Evolutionary conservation across 2,888 invertebrate species (phyloP).

Genomic region (Ophion costatus): DNA sequence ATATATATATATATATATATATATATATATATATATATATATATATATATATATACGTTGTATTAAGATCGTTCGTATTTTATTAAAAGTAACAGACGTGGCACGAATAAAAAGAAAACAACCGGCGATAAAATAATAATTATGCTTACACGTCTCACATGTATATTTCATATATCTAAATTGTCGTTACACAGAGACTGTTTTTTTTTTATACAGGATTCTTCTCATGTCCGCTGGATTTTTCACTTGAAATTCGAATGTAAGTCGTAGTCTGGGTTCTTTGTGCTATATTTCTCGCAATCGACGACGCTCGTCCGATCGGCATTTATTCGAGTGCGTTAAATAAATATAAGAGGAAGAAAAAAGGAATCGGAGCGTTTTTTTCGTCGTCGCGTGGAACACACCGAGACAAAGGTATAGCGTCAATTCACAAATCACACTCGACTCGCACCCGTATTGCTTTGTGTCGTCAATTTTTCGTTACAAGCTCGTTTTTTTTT

Average conservation of each 20-base stretch:
- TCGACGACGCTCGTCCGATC: constrained; percentile 21
- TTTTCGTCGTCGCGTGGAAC: background rate
- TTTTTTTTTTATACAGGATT: constrained; percentile 36
- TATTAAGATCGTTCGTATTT: background rate
- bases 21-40: too few species aligned
- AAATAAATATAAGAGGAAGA: constrained; percentile 22
- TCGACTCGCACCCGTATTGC: constrained; percentile 35
- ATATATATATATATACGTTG: too few species aligned
- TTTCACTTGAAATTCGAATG: constrained; percentile 40
- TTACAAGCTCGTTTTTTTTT: constrained; percentile 10
- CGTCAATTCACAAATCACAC: constrained; percentile 28
- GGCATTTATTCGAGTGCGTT: constrained; percentile 26
- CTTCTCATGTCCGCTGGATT: constrained; percentile 18
- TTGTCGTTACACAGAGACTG: constrained; percentile 46
- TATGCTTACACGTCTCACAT: constrained; percentile 62
- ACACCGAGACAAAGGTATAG: background rate
- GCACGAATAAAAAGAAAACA: constrained; percentile 46
- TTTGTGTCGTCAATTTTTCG: constrained; percentile 33
- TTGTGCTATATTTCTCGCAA: constrained; percentile 40
- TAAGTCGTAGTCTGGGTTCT: constrained; percentile 30
- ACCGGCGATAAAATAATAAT: constrained; percentile 60
- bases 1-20: too few species aligned
- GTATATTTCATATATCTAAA: constrained; percentile 62
- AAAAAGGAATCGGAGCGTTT: background rate
- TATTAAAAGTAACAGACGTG: background rate